Conservation (phyloP, 2,888 invertebrate species). For the Argyresthia goedartella region DNA sequence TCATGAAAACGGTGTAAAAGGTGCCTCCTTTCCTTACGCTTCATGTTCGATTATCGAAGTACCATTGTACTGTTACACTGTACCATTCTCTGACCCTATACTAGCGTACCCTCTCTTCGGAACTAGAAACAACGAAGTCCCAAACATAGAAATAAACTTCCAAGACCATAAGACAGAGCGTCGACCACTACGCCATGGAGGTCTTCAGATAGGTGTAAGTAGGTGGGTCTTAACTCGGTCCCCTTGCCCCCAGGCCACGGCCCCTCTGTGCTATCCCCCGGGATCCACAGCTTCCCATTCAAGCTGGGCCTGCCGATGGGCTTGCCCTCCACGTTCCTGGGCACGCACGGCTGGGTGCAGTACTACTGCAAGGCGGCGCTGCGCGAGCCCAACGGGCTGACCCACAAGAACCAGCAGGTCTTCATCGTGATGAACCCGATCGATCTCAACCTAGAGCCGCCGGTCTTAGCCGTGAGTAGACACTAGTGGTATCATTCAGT, state of each 20-base stretch:
- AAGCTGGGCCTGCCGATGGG: conserved; percentile 92
- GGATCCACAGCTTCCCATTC: conserved; percentile 95
- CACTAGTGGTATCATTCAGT: neutral
- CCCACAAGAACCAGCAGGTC: conserved; percentile 97
- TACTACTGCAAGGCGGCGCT: conserved; percentile 93
- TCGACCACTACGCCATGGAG: too few species aligned
- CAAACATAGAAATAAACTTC: too few species aligned
- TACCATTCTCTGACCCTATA: too few species aligned
- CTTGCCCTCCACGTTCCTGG: conserved; percentile 91
- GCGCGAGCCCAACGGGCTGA: conserved; percentile 88
- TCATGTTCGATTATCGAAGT: too few species aligned
- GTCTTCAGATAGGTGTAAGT: too few species aligned
- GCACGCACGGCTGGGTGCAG: conserved; percentile 96
- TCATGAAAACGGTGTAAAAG: too few species aligned
- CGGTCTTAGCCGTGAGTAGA: conserved; percentile 84
- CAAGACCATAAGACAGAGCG: too few species aligned
- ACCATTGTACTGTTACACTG: too few species aligned
- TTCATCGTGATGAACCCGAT: conserved; percentile 97
- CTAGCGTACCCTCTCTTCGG: too few species aligned
- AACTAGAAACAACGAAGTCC: too few species aligned
- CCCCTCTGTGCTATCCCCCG: conserved; percentile 87
- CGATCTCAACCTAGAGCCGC: conserved; percentile 90
- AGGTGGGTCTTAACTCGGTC: too few species aligned
- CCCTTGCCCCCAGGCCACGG: conserved; percentile 75
- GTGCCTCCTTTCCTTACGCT: too few species aligned